A percentile compares a stretch with the other conserved stretches of the same genome.
These are phyloP conservation scores for Sturmia bella DNA, from an alignment of 2,888 invertebrate species.

Conservation along the genomic window DNA sequence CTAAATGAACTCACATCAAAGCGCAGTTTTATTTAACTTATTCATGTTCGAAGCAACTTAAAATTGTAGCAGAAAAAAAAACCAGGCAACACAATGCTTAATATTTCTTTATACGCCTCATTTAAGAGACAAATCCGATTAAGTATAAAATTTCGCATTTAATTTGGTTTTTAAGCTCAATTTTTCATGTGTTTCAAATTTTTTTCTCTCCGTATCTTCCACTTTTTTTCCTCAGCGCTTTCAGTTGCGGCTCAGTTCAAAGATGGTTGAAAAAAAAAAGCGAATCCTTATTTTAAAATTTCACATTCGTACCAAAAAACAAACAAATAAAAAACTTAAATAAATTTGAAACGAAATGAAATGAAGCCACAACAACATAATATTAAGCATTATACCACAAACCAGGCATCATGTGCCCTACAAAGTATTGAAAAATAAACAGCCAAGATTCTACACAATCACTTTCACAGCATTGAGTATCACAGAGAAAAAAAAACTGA, in stretches of 20 bases:
- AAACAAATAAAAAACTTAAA: not conserved
- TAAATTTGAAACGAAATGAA: slow-evolving; percentile 15
- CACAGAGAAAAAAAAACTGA: slow-evolving; percentile 22
- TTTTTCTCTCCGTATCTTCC: not conserved
- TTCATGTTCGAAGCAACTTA: slow-evolving; percentile 28
- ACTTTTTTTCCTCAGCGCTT: slow-evolving; percentile 20
- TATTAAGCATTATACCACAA: slow-evolving; percentile 49
- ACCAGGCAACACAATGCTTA: slow-evolving; percentile 66
- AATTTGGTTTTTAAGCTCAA: slow-evolving; percentile 57
- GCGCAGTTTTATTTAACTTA: slow-evolving; percentile 13
- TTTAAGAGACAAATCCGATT: slow-evolving; percentile 70
- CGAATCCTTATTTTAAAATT: slow-evolving; percentile 51
- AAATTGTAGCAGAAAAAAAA: slow-evolving; percentile 15
- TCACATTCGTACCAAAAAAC: slow-evolving; percentile 17
- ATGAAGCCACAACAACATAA: slow-evolving; percentile 18
- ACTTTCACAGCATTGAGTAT: slow-evolving; percentile 39
- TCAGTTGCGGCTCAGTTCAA: slow-evolving; percentile 65
- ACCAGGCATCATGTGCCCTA: slow-evolving; percentile 39
- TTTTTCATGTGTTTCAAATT: slow-evolving; percentile 41
- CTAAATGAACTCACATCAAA: not conserved
- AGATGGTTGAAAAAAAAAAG: slow-evolving; percentile 36
- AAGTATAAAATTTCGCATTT: slow-evolving; percentile 69
- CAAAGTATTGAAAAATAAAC: not conserved
- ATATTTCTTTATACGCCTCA: slow-evolving; percentile 69
- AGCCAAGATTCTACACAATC: slow-evolving; percentile 30